phyloP scores from a whole-genome alignment of 2,797 vertebrate species.

The Enteromius unitaeniatus region DNA sequence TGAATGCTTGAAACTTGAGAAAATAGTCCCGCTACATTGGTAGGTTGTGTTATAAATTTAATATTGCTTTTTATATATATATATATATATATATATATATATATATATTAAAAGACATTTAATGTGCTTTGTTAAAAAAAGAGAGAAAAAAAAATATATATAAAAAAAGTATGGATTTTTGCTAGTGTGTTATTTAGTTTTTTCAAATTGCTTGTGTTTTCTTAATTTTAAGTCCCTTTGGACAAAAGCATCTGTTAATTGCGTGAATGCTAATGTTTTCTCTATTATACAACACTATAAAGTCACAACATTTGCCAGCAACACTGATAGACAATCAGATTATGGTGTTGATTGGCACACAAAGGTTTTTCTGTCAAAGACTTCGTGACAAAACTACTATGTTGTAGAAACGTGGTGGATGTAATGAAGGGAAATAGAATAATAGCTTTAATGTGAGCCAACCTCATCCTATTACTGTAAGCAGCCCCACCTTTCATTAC shows the following conservation, averaged over 20 bases:
- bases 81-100: no score
- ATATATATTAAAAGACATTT: no score
- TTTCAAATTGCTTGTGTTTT: background rate
- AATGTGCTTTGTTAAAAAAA: no score
- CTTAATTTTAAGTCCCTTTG: background rate
- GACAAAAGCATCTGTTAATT: background rate
- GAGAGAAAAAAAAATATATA: no score
- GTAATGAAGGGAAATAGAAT: background rate
- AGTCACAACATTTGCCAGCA: background rate
- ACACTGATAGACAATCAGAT: background rate
- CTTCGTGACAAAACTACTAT: background rate
- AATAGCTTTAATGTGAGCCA: background rate
- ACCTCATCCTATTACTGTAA: constrained; percentile 47
- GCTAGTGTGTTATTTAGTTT: background rate
- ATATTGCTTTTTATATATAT: background rate
- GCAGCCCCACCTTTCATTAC: constrained; percentile 59
- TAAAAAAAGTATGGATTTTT: background rate
- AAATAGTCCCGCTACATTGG: background rate
- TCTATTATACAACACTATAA: background rate
- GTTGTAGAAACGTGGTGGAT: background rate
- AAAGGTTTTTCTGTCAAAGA: background rate
- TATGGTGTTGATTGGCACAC: background rate
- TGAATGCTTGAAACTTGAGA: background rate
- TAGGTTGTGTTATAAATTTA: no score
- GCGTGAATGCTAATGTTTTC: background rate